Base-by-base conservation (phyloP, 2,797 vertebrate genomes). In the Mallotus villosus region DNA sequence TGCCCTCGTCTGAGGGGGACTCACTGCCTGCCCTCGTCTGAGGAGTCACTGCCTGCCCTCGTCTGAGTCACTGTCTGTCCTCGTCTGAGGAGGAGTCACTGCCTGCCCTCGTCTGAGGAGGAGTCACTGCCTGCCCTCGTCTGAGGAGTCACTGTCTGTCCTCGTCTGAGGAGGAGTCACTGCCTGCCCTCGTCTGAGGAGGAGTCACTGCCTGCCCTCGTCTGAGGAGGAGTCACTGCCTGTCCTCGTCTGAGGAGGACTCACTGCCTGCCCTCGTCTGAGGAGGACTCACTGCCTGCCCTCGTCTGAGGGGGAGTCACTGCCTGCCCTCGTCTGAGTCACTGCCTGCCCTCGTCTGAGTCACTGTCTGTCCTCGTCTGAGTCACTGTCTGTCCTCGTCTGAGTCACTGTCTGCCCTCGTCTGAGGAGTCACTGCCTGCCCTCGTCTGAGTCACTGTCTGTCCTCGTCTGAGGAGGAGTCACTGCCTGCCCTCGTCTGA, bases 1-100 rank as follows among this genome's bases (percentile, higher is more conserved):
- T 21, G 60, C 46, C 24, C 62, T 63, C 59, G 68, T 74, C 59
- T n/a, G n/a, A n/a, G n/a, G n/a, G n/a, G n/a, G n/a, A n/a, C n/a
- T n/a, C n/a, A 67, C 53, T 4, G 0, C 21, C 53, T 21, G 60
- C 46, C 24, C 62, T 63, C 59, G 68, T 74, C 59, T n/a, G n/a
- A n/a, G n/a, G n/a, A n/a, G n/a, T n/a, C n/a, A 67, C 53, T 4
- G 0, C 21, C 53, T 21, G 60, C 46, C 24, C 62, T 63, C 59
- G 68, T 74, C 59, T n/a, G n/a, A n/a, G n/a, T n/a, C n/a, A 67
- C 53, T 4, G 0, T 19, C 53, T 21, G 60, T 37, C 24, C 62
- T 63, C 59, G 68, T 74, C 59, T n/a, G n/a, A n/a, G n/a, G n/a
- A n/a, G n/a, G n/a, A n/a, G n/a, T n/a, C n/a, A 67, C 53, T 4